Conservation (phyloP, 2,888 invertebrate species). For the Agrochola litura region DNA sequence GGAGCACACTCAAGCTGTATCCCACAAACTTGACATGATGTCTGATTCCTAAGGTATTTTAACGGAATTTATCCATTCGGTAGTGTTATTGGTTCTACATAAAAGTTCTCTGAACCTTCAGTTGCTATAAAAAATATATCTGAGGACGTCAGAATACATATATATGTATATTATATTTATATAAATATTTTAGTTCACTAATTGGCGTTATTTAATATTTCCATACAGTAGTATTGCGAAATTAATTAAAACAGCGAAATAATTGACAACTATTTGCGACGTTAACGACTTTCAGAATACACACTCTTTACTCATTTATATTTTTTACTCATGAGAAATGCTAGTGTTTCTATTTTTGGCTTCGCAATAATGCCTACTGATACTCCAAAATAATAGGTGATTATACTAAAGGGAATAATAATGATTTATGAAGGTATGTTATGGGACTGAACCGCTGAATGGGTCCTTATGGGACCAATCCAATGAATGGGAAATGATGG, state of each 20-base stretch:
- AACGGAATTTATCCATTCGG: background rate
- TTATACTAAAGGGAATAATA: slow-evolving; percentile 13
- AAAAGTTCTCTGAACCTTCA: background rate
- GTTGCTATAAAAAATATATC: background rate
- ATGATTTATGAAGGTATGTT: slow-evolving; percentile 39
- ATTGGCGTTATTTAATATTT: no score
- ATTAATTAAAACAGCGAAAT: no score
- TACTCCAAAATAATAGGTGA: background rate
- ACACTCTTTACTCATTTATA: background rate
- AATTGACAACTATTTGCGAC: no score
- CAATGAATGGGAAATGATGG: slow-evolving; percentile 39
- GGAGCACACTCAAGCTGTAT: background rate
- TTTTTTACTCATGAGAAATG: no score
- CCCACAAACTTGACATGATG: background rate
- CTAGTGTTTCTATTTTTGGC: background rate
- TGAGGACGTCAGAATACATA: no score
- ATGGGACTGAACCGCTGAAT: slow-evolving; percentile 10
- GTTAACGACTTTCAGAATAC: no score
- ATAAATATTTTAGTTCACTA: no score
- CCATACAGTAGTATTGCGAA: no score
- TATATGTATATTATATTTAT: no score
- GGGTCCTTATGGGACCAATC: slow-evolving; percentile 37
- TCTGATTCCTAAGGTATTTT: background rate
- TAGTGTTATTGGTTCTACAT: background rate
- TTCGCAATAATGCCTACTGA: background rate